A percentile compares a stretch with the other conserved stretches of the same genome.
These are phyloP conservation scores for Lagopus leucura DNA, from an alignment of 2,113 vertebrate species.

Conservation along the genomic window DNA sequence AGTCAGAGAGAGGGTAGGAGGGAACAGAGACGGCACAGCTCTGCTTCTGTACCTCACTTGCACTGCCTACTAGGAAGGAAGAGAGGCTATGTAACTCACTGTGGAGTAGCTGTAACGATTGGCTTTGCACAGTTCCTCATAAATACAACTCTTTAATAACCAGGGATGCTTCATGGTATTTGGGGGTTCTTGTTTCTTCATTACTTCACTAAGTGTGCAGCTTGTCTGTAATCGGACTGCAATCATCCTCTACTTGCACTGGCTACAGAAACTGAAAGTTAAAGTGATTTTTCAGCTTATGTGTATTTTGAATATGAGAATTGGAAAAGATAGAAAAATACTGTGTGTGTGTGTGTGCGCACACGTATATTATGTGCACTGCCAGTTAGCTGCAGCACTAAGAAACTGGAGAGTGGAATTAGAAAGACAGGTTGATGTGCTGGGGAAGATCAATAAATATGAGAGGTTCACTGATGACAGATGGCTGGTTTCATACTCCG, in stretches of 20 bases:
- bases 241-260: background rate
- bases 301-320: background rate
- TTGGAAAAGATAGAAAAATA: background rate
- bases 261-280: background rate
- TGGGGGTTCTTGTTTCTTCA: background rate
- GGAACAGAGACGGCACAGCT: background rate
- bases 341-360: background rate
- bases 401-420: constrained; percentile 33
- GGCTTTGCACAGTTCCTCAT: background rate
- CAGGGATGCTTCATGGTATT: background rate
- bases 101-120: background rate
- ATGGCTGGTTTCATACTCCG: constrained; percentile 65
- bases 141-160: background rate
- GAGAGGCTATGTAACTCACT: background rate
- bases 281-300: background rate
- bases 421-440: constrained; percentile 31
- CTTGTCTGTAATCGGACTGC: background rate
- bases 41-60: background rate
- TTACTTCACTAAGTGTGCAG: background rate
- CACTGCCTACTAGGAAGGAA: background rate
- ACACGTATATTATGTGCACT: accelerated
- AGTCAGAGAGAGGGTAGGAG: background rate
- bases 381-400: constrained; percentile 3
- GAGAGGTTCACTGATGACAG: constrained; percentile 68
- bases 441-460: constrained; percentile 70